Conservation (phyloP, 64 coral and sea anemone genomes). For the Stichodactyla helianthus region DNA sequence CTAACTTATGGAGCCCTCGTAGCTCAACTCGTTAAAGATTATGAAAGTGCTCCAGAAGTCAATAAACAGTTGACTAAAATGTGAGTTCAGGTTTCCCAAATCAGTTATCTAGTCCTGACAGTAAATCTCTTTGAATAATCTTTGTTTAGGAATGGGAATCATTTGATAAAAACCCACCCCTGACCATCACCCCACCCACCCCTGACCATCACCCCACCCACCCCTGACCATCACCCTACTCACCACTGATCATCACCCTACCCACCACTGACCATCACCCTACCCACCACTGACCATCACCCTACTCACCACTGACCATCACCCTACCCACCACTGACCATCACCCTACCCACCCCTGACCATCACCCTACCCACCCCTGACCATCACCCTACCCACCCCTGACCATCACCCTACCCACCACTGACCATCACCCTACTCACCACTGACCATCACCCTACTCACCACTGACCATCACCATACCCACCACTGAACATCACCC, state of each 20-base stretch:
- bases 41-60: slow-evolving; percentile 90
- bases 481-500: too few species aligned
- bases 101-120: too few species aligned
- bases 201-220: too few species aligned
- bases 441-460: background rate
- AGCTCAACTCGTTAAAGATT: slow-evolving; percentile 90
- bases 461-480: background rate
- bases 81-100: slow-evolving; percentile 11
- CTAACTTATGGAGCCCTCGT: slow-evolving; percentile 89
- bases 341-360: background rate
- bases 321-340: too few species aligned
- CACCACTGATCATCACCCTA: background rate
- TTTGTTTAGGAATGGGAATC: too few species aligned
- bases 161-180: background rate
- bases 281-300: too few species aligned
- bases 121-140: too few species aligned
- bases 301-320: too few species aligned
- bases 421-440: background rate
- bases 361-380: background rate
- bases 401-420: background rate
- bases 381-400: background rate
- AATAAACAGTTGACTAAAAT: slow-evolving; percentile 97
- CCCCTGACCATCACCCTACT: too few species aligned
- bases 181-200: background rate
- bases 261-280: too few species aligned